phyloP scores from a whole-genome alignment of 2,797 vertebrate species.

The Coilia nasus region DNA sequence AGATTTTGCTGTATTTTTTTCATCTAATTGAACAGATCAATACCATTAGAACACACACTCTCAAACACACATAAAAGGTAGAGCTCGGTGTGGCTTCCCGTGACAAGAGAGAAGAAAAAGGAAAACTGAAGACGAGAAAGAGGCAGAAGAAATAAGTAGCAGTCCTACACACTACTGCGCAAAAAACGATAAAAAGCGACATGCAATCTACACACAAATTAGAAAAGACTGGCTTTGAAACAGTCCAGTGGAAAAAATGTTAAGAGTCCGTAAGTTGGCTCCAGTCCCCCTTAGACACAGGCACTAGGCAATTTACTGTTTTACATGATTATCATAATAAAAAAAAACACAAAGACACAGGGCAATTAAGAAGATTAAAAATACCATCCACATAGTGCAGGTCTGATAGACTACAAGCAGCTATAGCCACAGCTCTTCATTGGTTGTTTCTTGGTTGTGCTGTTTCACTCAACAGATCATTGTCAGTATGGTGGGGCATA shows the following conservation, averaged over 20 bases:
- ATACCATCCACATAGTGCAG: conserved; percentile 23
- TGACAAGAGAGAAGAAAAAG: not conserved
- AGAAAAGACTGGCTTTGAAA: conserved; percentile 44
- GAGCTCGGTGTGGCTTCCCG: not conserved
- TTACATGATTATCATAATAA: conserved; percentile 22
- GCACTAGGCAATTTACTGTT: conserved; percentile 33
- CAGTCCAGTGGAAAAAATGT: conserved; percentile 37
- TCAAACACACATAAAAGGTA: not conserved
- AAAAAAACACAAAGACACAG: conserved; percentile 24
- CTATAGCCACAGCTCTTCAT: conserved; percentile 27
- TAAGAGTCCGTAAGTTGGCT: conserved; percentile 22
- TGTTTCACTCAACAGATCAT: conserved; percentile 33
- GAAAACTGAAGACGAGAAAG: conserved; percentile 12
- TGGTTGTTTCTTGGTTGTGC: conserved; percentile 35
- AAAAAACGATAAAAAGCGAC: conserved; percentile 23
- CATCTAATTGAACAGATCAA: conserved; percentile 17
- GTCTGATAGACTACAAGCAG: conserved; percentile 13
- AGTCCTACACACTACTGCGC: conserved; percentile 28
- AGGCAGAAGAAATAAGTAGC: conserved; percentile 19
- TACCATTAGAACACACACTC: conserved; percentile 7
- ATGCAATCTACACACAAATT: conserved; percentile 28
- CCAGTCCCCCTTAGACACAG: conserved; percentile 38
- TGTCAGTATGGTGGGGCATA: conserved; percentile 41
- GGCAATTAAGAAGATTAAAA: conserved; percentile 27
- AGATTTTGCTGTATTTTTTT: conserved; percentile 1